Percentiles rank a stretch among this genome's conserved stretches.
Conservation (phyloP, 2,888 invertebrate genomes). For the Andrena bucephala region DNA sequence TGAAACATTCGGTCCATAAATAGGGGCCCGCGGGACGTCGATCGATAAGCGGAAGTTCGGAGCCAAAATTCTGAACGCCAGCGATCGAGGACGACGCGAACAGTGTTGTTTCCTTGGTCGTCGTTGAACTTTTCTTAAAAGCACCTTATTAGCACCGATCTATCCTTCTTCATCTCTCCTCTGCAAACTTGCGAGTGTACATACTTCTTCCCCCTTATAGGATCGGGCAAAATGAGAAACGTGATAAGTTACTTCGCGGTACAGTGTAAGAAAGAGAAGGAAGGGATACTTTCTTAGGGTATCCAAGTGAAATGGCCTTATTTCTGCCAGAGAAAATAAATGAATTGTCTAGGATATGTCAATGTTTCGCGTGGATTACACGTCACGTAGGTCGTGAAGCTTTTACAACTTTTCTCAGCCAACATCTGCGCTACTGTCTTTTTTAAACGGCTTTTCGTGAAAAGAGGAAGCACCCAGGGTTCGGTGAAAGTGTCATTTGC, state of each 20-base stretch:
- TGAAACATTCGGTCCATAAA: slow-evolving; percentile 39
- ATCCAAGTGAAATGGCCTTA: not conserved
- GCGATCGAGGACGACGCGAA: slow-evolving; percentile 58
- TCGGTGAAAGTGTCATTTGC: slow-evolving; percentile 51
- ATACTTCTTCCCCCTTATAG: not conserved
- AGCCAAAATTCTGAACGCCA: slow-evolving; percentile 62
- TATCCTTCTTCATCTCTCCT: slow-evolving; percentile 50
- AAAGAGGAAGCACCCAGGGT: slow-evolving; percentile 24
- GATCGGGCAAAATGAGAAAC: not conserved
- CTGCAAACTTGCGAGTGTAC: slow-evolving; percentile 22
- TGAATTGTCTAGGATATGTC: slow-evolving; percentile 13
- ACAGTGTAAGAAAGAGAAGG: not conserved
- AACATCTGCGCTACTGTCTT: slow-evolving; percentile 42
- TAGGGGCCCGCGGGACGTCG: slow-evolving; percentile 18
- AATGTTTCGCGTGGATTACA: slow-evolving; percentile 21
- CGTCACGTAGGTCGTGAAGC: slow-evolving; percentile 22
- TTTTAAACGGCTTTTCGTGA: slow-evolving; percentile 32
- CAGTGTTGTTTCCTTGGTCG: slow-evolving; percentile 40
- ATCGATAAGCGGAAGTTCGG: slow-evolving; percentile 65
- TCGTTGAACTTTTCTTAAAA: slow-evolving; percentile 48
- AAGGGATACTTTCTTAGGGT: not conserved
- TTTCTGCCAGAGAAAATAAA: slow-evolving; percentile 15
- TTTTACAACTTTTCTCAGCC: slow-evolving; percentile 36
- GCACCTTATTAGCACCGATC: slow-evolving; percentile 69
- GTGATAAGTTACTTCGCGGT: not conserved